These are phyloP conservation scores for Globodera ellingtonae DNA, from an alignment of 1,140 invertebrate species.

Conservation along the genomic window DNA sequence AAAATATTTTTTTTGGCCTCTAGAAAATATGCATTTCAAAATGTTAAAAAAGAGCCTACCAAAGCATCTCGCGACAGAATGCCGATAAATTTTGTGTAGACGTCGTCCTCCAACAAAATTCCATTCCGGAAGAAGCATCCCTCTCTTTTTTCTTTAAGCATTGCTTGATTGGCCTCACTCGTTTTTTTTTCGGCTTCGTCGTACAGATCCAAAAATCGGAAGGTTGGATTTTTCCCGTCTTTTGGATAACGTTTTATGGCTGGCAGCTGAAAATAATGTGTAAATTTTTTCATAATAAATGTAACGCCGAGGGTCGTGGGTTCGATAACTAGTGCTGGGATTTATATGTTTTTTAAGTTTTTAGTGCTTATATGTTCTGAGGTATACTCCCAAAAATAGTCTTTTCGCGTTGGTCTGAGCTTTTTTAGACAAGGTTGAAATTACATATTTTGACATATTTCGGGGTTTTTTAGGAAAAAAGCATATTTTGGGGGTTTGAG, in stretches of 20 bases:
- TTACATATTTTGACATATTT: too few species aligned
- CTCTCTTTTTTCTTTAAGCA: background rate
- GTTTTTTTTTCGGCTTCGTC: background rate
- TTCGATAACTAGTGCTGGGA: too few species aligned
- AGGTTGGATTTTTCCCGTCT: background rate
- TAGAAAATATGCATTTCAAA: too few species aligned
- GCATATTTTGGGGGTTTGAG: too few species aligned
- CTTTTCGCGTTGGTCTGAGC: too few species aligned
- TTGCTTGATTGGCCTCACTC: background rate
- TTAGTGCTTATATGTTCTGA: too few species aligned
- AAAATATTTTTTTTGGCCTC: too few species aligned
- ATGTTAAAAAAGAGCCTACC: background rate
- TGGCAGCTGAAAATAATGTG: background rate
- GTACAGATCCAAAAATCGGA: background rate
- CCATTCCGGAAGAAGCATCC: constrained; percentile 5
- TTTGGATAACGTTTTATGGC: background rate
- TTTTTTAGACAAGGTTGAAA: too few species aligned
- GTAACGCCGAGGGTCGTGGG: too few species aligned
- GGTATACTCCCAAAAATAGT: too few species aligned
- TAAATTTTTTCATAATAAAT: background rate
- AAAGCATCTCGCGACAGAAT: background rate
- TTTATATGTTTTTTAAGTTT: too few species aligned
- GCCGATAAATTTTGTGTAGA: background rate
- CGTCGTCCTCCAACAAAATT: background rate
- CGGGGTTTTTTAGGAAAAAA: too few species aligned